Evolutionary conservation across 1,140 invertebrate species (phyloP).

Genomic region (Oreohelix idahoensis): DNA sequence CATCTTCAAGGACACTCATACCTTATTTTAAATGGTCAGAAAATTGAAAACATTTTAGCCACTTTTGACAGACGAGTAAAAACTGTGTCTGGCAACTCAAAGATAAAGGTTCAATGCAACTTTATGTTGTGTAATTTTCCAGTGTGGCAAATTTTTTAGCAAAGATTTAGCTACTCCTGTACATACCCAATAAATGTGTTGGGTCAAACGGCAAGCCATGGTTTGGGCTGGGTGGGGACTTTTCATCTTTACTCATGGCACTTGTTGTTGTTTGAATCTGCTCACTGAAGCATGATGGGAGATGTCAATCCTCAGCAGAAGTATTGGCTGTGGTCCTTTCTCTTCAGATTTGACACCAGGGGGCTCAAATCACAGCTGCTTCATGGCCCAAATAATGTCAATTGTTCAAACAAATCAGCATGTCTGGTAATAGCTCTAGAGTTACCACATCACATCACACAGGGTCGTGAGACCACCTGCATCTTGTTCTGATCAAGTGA

Average conservation of each 20-base stretch:
- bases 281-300: constrained; percentile 18
- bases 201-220: constrained; percentile 50
- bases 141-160: too few species aligned
- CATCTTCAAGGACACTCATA: too few species aligned
- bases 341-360: background rate
- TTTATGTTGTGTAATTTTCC: too few species aligned
- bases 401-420: background rate
- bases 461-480: background rate
- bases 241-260: constrained; percentile 53
- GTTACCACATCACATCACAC: background rate
- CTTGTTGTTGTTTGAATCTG: constrained; percentile 30
- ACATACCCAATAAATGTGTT: constrained; percentile 41
- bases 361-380: background rate
- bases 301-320: background rate
- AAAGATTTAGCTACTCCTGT: background rate
- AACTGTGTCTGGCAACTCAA: too few species aligned
- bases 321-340: background rate
- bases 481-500: background rate
- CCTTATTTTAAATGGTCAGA: too few species aligned
- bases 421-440: background rate
- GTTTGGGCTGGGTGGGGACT: constrained; percentile 46
- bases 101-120: too few species aligned
- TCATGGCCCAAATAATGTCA: background rate
- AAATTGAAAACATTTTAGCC: too few species aligned
- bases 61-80: too few species aligned